phyloP scores from a whole-genome alignment of 2,888 invertebrate species.

The Aphidius colemani region DNA sequence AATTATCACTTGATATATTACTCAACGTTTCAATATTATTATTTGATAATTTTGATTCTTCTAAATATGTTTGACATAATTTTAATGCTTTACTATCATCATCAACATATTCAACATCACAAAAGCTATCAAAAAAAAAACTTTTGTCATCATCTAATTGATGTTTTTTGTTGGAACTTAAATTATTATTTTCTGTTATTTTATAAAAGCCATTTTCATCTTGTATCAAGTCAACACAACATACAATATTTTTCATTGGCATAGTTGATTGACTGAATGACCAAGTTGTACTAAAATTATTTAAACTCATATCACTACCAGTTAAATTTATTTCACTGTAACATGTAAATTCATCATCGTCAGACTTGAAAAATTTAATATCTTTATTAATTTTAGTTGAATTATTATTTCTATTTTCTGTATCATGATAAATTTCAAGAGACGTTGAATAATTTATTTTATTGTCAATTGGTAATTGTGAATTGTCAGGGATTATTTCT shows the following conservation, averaged over 20 bases:
- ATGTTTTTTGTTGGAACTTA: no score
- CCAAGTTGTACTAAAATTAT: not conserved
- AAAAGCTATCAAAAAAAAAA: not conserved
- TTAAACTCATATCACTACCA: not conserved
- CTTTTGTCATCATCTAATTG: not conserved
- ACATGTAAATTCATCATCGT: constrained; percentile 21
- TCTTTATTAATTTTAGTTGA: no score
- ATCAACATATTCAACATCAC: constrained; percentile 1
- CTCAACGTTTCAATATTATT: not conserved
- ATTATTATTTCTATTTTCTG: no score
- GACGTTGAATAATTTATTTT: no score
- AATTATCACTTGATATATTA: not conserved
- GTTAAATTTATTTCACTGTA: not conserved
- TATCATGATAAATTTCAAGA: no score
- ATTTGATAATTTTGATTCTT: not conserved
- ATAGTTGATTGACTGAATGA: no score
- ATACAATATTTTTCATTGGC: not conserved
- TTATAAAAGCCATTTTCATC: constrained; percentile 20
- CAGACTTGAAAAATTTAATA: constrained; percentile 26
- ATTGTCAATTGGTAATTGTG: no score
- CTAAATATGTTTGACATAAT: constrained; percentile 17
- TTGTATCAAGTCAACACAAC: constrained; percentile 18
- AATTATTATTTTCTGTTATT: no score
- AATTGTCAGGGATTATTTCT: not conserved
- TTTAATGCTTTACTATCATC: constrained; percentile 19